Base-by-base conservation (phyloP, 2,797 vertebrate genomes). In the Pempheris klunzingeri region DNA sequence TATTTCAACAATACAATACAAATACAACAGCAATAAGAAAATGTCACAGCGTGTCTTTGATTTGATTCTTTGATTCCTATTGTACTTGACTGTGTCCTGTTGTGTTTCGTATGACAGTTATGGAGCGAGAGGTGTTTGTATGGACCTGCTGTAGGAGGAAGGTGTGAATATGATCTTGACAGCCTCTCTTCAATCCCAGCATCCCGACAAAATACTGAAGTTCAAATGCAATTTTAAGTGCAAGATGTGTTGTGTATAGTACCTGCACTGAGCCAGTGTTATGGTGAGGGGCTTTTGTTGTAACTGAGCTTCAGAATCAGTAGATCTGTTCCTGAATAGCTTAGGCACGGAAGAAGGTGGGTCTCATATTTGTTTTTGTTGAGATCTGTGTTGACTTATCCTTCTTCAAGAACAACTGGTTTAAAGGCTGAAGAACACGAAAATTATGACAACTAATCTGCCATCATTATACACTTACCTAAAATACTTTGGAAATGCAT, bases 141-240 rank as follows among this genome's bases (percentile, higher is more conserved):
- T 20, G 38, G n/a, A 47, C 58, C 24, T 54, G 32, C 11, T 41
- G 59, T 58, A 4, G 38, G 38, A 59, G 67, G 14, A 22, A 32
- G 18, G 39, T 65, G 50, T 71, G 36, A 41, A 49, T 50, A 30
- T 52, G 43, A 55, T 55, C 52, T 50, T 17, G n/a, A 65, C 54
- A 52, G 38, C 44, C 8, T 41, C 44, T 65, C 14, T 55, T 53
- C 26, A 52, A 68, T 12, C 24, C 0, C 9, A 26, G 32, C 24
- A 57, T 4, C 30, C 30, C 30, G 61, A 49, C 34, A 54, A 76
- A 44, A 61, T 7, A 43, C 50, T 41, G 4, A 18, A 22, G 30
- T 30, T 38, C 9, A 39, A 38, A 36, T 71, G 69, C 14, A 18
- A 7, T 64, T 50, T 46, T 49, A 34, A 58, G 58, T 13, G 11